These are phyloP conservation scores for Hesperia comma DNA, from an alignment of 2,888 invertebrate species.

Conservation along the genomic window DNA sequence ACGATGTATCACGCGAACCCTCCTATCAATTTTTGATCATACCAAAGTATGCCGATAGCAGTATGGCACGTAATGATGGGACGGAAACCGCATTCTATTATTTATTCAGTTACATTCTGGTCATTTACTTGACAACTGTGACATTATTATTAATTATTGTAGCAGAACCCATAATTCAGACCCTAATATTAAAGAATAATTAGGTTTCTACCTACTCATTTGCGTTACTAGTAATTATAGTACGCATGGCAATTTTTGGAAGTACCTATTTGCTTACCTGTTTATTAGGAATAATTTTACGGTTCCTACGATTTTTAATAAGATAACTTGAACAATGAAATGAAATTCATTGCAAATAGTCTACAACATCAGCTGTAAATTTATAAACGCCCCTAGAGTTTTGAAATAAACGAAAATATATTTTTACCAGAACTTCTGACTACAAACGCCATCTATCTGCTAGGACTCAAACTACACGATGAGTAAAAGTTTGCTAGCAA, in stretches of 20 bases:
- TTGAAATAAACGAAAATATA: too few species aligned
- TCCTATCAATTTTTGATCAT: conserved; percentile 39
- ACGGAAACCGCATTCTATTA: conserved; percentile 5
- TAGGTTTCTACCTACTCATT: too few species aligned
- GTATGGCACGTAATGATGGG: conserved; percentile 10
- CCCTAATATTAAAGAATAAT: not conserved
- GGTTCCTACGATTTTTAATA: too few species aligned
- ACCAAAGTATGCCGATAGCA: conserved; percentile 17
- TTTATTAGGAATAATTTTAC: too few species aligned
- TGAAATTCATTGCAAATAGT: too few species aligned
- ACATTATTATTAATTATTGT: not conserved
- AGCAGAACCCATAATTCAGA: not conserved
- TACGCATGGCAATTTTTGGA: too few species aligned
- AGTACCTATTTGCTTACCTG: too few species aligned
- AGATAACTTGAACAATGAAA: too few species aligned
- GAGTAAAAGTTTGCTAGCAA: conserved; percentile 28
- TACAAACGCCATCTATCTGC: conserved; percentile 66
- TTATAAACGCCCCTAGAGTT: too few species aligned
- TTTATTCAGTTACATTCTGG: conserved; percentile 19
- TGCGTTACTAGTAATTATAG: too few species aligned
- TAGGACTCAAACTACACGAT: conserved; percentile 59
- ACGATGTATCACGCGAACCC: conserved; percentile 50
- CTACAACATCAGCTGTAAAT: too few species aligned
- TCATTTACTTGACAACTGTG: not conserved
- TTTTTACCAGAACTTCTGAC: not conserved